Percentiles rank a stretch among this genome's conserved stretches.
These are phyloP conservation scores for Enteromius argenteus DNA, from an alignment of 2,797 vertebrate species.

Conservation along the genomic window DNA sequence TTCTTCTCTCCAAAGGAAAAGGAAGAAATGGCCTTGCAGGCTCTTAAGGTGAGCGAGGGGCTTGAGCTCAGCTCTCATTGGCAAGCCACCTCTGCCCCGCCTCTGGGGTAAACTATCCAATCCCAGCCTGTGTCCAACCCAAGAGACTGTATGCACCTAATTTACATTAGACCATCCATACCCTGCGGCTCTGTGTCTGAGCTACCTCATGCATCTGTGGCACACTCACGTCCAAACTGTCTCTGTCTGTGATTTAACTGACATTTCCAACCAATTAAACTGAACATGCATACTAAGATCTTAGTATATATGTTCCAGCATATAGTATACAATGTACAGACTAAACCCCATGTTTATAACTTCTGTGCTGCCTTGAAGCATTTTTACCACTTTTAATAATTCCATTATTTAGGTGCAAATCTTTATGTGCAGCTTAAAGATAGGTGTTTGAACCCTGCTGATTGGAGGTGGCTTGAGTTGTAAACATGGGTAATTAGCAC, in stretches of 20 bases:
- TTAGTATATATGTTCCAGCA: constrained; percentile 40
- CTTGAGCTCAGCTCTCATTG: constrained; percentile 59
- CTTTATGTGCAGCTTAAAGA: constrained; percentile 2
- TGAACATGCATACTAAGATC: constrained; percentile 41
- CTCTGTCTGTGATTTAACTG: constrained; percentile 17
- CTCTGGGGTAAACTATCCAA: constrained; percentile 52
- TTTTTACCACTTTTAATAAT: not conserved
- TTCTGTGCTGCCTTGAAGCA: not conserved
- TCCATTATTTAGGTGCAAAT: not conserved
- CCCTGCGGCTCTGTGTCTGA: constrained; percentile 18
- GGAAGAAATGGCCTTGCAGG: constrained; percentile 82
- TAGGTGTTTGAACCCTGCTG: not conserved
- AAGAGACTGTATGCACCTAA: constrained; percentile 44
- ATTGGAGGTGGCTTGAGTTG: not conserved
- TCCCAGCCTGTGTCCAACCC: constrained; percentile 1
- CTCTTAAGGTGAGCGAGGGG: constrained; percentile 73
- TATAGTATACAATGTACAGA: not conserved
- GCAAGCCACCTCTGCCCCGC: constrained; percentile 52
- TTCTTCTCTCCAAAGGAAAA: constrained; percentile 97
- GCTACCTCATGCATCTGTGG: constrained; percentile 45
- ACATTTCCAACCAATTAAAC: constrained; percentile 8
- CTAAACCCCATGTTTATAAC: constrained; percentile 18
- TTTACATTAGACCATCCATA: constrained; percentile 39
- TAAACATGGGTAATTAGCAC: constrained; percentile 6
- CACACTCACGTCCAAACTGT: constrained; percentile 10